Conservation (phyloP, 2,888 invertebrate species). For the Nycteola revayana region DNA sequence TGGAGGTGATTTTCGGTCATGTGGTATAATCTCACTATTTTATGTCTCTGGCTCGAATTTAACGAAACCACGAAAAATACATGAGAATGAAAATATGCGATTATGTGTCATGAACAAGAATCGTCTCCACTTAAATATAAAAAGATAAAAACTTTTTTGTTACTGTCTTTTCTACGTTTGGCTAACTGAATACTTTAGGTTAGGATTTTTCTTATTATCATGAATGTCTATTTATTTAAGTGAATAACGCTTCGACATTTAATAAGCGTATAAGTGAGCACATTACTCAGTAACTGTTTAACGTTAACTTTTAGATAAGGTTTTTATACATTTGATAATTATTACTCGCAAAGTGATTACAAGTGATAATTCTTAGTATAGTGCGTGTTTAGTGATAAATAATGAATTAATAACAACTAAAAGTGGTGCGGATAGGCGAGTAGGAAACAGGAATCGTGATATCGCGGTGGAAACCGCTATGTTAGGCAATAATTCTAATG, state of each 20-base stretch:
- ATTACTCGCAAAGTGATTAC: conserved; percentile 78
- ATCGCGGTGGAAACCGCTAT: conserved; percentile 43
- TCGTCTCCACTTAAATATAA: conserved; percentile 7
- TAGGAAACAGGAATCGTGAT: conserved; percentile 43
- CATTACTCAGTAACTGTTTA: conserved; percentile 72
- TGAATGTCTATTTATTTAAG: conserved; percentile 78
- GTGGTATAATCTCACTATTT: too few relatives aligned
- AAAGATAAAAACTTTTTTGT: conserved; percentile 32
- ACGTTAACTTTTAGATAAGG: conserved; percentile 67
- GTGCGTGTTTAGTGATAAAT: conserved; percentile 64
- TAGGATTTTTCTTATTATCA: conserved; percentile 70
- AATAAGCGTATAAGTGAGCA: conserved; percentile 68
- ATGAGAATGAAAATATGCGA: too few relatives aligned
- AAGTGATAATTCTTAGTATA: conserved; percentile 76
- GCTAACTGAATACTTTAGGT: conserved; percentile 60
- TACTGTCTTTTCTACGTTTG: conserved; percentile 45
- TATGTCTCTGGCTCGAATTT: too few relatives aligned
- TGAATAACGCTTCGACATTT: conserved; percentile 64
- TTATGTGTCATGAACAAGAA: too few relatives aligned
- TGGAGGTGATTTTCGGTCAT: too few relatives aligned
- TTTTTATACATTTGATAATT: conserved; percentile 81
- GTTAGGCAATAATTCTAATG: conserved; percentile 73
- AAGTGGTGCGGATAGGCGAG: conserved; percentile 76
- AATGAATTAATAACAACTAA: conserved; percentile 27
- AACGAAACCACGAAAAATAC: too few relatives aligned